phyloP scores from a whole-genome alignment of 2,113 vertebrate genomes.

The Manacus vitellinus region DNA sequence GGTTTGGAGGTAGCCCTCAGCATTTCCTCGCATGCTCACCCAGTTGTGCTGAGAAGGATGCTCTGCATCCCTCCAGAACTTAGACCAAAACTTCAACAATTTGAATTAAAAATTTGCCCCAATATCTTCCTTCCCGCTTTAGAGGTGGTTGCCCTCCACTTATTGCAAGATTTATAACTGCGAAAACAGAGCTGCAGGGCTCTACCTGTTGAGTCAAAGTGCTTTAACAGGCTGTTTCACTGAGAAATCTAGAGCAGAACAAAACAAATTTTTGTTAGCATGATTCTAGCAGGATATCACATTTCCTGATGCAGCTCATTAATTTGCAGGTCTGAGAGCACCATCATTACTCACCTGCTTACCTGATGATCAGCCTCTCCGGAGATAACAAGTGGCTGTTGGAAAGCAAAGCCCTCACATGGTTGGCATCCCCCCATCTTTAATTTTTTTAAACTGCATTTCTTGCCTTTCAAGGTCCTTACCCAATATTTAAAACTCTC shows the following conservation, averaged over 20 bases:
- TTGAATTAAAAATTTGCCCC: not conserved
- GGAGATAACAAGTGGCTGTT: not conserved
- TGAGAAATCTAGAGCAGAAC: not conserved
- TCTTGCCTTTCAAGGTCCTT: not conserved
- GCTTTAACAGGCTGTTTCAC: not conserved
- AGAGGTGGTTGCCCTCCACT: not conserved
- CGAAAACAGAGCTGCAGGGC: not conserved
- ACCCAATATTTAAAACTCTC: not conserved
- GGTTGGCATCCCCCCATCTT: not conserved
- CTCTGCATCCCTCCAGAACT: not conserved
- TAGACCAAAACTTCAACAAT: not conserved
- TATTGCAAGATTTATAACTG: not conserved
- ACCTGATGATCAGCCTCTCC: not conserved
- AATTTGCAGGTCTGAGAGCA: not conserved
- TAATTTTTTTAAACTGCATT: not conserved
- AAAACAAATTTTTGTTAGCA: not conserved
- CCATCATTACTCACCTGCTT: not conserved
- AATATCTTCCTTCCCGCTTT: not conserved
- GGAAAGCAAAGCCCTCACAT: not conserved
- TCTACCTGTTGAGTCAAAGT: not conserved
- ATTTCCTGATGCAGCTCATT: not conserved
- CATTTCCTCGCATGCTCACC: accelerated
- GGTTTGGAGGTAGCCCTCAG: not conserved
- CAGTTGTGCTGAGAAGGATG: not conserved
- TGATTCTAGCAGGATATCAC: not conserved